A percentile compares a stretch with the other conserved stretches of the same genome.
These are phyloP conservation scores for Caprella mutica DNA, from an alignment of 2,888 invertebrate species.

Conservation along the genomic window DNA sequence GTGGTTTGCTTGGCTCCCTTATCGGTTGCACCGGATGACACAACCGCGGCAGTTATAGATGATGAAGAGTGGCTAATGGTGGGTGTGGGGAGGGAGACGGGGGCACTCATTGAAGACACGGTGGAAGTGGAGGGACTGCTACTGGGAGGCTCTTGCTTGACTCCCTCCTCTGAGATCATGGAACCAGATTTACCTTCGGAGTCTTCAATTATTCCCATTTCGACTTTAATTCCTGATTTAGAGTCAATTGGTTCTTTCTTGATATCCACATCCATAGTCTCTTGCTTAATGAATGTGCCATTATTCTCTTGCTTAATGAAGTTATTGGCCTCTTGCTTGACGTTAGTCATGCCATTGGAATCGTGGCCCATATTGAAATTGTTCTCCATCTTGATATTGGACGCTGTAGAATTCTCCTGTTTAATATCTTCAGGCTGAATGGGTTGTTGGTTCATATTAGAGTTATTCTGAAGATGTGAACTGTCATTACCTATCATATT, in stretches of 20 bases:
- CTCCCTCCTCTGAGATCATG: slow-evolving; percentile 36
- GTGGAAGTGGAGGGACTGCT: neutral
- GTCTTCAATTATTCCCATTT: slow-evolving; percentile 35
- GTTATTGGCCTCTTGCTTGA: slow-evolving; percentile 14
- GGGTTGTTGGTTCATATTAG: too few relatives aligned
- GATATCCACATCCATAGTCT: slow-evolving; percentile 46
- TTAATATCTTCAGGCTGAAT: too few relatives aligned
- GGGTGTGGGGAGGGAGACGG: neutral
- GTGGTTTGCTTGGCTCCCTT: slow-evolving; percentile 37
- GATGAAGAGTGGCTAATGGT: too few relatives aligned
- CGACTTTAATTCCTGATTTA: slow-evolving; percentile 30
- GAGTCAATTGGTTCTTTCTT: slow-evolving; percentile 17
- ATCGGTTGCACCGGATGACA: too few relatives aligned
- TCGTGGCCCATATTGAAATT: too few relatives aligned
- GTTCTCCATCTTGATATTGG: too few relatives aligned
- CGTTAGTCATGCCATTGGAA: too few relatives aligned
- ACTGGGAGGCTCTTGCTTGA: slow-evolving; percentile 46
- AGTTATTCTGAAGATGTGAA: too few relatives aligned
- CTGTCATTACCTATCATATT: too few relatives aligned
- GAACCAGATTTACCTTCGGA: slow-evolving; percentile 22
- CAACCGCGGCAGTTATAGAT: too few relatives aligned
- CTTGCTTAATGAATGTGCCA: slow-evolving; percentile 46
- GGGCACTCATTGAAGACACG: too few relatives aligned
- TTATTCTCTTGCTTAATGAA: slow-evolving; percentile 48
- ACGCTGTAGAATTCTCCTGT: too few relatives aligned